phyloP scores from a whole-genome alignment of 2,113 vertebrate species.

The Plecotus auritus region DNA sequence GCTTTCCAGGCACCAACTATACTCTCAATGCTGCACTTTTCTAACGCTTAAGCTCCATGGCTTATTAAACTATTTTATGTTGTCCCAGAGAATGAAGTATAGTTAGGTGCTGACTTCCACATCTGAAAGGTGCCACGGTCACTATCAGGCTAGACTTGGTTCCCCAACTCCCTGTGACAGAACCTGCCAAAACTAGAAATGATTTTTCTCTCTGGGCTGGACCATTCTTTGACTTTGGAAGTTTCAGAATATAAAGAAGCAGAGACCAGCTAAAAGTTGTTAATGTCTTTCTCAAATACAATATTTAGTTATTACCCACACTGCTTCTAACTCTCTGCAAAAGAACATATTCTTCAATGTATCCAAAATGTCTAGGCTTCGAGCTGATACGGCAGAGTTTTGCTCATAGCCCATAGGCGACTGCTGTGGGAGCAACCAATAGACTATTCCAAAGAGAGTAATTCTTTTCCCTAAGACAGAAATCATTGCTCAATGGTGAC shows the following conservation, averaged over 20 bases:
- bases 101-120: background rate
- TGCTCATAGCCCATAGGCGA: background rate
- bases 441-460: background rate
- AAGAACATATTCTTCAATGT: slow-evolving; percentile 16
- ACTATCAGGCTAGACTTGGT: background rate
- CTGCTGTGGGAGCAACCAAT: background rate
- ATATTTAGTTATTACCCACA: background rate
- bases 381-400: background rate
- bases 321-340: background rate
- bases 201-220: background rate
- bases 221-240: slow-evolving; percentile 6
- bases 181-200: background rate
- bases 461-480: background rate
- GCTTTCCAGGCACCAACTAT: background rate
- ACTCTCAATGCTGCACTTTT: background rate
- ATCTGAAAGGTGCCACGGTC: background rate
- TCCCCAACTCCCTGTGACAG: background rate
- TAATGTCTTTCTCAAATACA: background rate
- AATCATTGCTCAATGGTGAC: background rate
- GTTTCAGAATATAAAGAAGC: slow-evolving; percentile 12
- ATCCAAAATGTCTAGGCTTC: slow-evolving; percentile 8
- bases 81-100: background rate
- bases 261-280: background rate
- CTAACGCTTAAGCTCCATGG: background rate
- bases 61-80: background rate